Conservation (phyloP, 2,113 vertebrate genomes). For the Lycaon pictus region DNA sequence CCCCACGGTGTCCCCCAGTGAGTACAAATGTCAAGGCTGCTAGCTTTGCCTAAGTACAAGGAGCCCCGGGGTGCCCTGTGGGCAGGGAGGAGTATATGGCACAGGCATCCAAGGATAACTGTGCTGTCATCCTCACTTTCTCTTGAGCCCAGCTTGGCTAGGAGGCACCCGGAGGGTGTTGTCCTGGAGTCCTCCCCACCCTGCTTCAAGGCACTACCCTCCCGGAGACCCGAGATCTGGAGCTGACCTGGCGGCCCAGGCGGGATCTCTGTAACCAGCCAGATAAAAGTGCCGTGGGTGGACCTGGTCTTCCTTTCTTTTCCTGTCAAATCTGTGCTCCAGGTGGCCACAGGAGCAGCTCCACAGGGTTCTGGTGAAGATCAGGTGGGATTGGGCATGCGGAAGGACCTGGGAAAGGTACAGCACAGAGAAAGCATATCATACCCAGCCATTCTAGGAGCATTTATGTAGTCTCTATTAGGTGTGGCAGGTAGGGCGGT, state of each 20-base stretch:
- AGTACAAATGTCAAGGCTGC: slow-evolving; percentile 64
- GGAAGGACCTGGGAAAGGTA: not conserved
- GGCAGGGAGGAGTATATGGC: not conserved
- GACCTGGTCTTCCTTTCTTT: not conserved
- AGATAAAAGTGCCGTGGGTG: not conserved
- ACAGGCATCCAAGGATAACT: not conserved
- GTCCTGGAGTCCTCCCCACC: not conserved
- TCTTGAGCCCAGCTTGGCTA: not conserved
- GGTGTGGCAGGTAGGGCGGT: not conserved
- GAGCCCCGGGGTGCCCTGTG: slow-evolving; percentile 2
- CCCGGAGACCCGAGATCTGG: not conserved
- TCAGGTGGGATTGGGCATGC: not conserved
- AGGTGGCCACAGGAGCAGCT: not conserved
- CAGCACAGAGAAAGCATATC: not conserved
- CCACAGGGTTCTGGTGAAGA: slow-evolving; percentile 43
- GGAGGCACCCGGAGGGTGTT: not conserved
- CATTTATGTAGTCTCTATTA: not conserved
- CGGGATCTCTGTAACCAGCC: not conserved
- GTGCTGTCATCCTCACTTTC: not conserved
- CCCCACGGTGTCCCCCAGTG: not conserved
- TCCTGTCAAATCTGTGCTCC: not conserved
- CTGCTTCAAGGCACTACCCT: not conserved
- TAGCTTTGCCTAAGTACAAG: not conserved
- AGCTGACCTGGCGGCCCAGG: not conserved
- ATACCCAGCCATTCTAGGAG: not conserved